phyloP scores from a whole-genome alignment of 2,113 vertebrate species.

The Anhinga rufa region DNA sequence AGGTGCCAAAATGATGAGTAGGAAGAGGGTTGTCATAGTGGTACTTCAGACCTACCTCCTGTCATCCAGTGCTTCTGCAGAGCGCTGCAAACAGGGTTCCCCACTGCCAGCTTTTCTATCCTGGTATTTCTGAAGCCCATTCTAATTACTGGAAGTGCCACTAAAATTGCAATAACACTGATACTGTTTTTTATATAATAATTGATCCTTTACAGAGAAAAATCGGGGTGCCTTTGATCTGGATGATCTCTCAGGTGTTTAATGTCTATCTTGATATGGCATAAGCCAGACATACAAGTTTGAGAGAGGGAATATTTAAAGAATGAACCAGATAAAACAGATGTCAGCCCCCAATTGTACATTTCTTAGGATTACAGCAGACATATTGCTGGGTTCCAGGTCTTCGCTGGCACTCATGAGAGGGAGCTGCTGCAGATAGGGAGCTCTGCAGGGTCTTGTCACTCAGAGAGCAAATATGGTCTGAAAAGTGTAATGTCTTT shows the following conservation, averaged over 20 bases:
- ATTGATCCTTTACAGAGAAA: neutral
- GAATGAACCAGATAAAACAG: constrained; percentile 18
- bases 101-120: neutral
- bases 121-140: neutral
- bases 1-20: neutral
- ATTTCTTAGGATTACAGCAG: neutral
- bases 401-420: neutral
- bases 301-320: neutral
- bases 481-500: neutral
- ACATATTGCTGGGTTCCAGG: constrained; percentile 3
- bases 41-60: neutral
- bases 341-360: neutral
- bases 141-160: neutral
- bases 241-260: neutral
- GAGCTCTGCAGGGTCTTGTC: constrained; percentile 29
- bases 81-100: neutral
- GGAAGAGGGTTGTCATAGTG: neutral
- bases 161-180: neutral
- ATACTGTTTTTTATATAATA: neutral
- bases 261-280: neutral
- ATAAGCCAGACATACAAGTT: neutral
- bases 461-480: neutral
- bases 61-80: neutral
- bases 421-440: neutral
- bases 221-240: neutral